These are phyloP conservation scores for Pseudomyrmex flavicornis DNA, from an alignment of 1,140 invertebrate genomes.

Conservation along the genomic window DNA sequence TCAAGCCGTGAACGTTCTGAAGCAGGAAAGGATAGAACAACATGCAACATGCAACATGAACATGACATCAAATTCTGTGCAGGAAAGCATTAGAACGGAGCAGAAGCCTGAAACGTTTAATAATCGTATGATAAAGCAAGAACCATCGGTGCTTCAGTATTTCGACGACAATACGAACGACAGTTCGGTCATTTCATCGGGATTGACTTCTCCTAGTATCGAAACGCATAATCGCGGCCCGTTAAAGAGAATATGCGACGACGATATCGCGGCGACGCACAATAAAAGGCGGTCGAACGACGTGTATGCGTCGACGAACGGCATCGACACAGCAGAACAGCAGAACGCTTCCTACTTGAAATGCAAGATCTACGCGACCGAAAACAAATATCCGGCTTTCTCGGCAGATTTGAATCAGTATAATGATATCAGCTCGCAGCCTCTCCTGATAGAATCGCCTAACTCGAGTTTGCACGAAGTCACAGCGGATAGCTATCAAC, in stretches of 20 bases:
- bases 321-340: background rate
- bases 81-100: slow-evolving; percentile 38
- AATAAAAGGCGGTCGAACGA: slow-evolving; percentile 62
- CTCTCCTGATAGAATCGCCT: slow-evolving; percentile 46
- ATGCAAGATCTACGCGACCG: slow-evolving; percentile 33
- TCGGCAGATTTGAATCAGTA: slow-evolving; percentile 40
- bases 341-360: slow-evolving; percentile 45
- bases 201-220: background rate
- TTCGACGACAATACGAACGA: slow-evolving; percentile 15
- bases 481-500: slow-evolving; percentile 56
- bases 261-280: slow-evolving; percentile 40
- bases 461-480: slow-evolving; percentile 48
- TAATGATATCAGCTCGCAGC: slow-evolving; percentile 14
- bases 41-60: background rate
- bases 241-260: slow-evolving; percentile 64
- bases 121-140: background rate
- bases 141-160: background rate
- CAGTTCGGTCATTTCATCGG: background rate
- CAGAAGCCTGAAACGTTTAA: background rate
- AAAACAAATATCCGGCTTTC: slow-evolving; percentile 1
- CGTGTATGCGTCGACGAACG: slow-evolving; percentile 3
- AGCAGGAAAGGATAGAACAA: background rate
- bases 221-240: slow-evolving; percentile 25
- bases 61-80: background rate
- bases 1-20: slow-evolving; percentile 5